Evolutionary conservation across 2,113 vertebrate species (phyloP).

Genomic region (Etheostoma spectabile): DNA sequence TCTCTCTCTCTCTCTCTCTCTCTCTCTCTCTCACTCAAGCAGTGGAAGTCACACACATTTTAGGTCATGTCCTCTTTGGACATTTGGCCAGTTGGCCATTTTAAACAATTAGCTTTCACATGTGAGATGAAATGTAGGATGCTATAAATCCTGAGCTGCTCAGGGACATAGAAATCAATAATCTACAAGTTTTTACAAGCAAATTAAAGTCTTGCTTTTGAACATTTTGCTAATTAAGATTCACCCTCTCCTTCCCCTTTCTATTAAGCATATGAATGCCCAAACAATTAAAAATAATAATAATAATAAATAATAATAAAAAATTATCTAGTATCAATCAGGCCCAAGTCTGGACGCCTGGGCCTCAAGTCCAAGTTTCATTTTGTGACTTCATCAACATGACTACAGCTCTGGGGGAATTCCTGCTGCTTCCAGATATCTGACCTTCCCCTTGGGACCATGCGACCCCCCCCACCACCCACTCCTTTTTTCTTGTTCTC

Average conservation of each 20-base stretch:
- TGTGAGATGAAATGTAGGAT: background rate
- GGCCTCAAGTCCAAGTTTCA: constrained; percentile 1
- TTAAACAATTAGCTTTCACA: constrained; percentile 43
- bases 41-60: constrained; percentile 31
- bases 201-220: background rate
- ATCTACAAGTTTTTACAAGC: background rate
- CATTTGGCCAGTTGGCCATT: constrained; percentile 47
- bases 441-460: background rate
- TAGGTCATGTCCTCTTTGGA: constrained; percentile 29
- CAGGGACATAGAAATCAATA: background rate
- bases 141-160: background rate
- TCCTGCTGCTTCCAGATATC: constrained; percentile 11
- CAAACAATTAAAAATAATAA: too few relatives aligned
- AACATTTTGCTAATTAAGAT: background rate
- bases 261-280: too few relatives aligned
- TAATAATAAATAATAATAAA: too few relatives aligned
- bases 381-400: background rate
- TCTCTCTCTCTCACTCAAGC: background rate
- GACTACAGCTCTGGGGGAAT: background rate
- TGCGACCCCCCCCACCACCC: background rate
- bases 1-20: too few relatives aligned
- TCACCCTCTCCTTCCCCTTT: too few relatives aligned
- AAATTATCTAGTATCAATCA: background rate
- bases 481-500: too few relatives aligned
- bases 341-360: background rate